Conservation (phyloP, 2,888 invertebrate species). For the Heliconius erato region DNA sequence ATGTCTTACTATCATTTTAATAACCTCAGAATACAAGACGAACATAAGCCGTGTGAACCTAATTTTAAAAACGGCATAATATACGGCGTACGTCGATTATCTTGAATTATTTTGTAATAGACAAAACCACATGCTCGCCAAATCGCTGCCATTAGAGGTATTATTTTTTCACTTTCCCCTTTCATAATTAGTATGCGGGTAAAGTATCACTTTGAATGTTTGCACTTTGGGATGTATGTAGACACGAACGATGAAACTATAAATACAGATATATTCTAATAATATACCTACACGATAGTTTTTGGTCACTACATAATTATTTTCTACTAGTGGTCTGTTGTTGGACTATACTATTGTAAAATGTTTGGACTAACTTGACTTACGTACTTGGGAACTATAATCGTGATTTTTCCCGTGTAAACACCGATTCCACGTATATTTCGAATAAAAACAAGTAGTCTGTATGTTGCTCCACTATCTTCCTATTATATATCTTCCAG, state of each 20-base stretch:
- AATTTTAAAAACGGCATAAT: constrained; percentile 25
- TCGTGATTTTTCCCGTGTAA: no score
- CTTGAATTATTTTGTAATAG: constrained; percentile 22
- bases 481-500: no score
- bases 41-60: constrained; percentile 4
- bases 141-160: constrained; percentile 62
- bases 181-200: constrained; percentile 36
- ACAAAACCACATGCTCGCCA: constrained; percentile 40
- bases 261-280: neutral
- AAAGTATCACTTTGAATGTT: constrained; percentile 30
- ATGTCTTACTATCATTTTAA: neutral
- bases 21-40: neutral
- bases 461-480: no score
- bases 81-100: neutral
- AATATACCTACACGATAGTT: neutral
- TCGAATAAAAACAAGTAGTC: no score
- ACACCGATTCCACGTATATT: no score
- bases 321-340: neutral
- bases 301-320: neutral
- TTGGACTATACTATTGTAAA: no score
- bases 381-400: no score
- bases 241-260: neutral
- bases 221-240: neutral
- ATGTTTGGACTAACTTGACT: no score
- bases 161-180: constrained; percentile 64